These are phyloP conservation scores for Falco novaeseelandiae DNA, from an alignment of 2,797 vertebrate species.

Conservation along the genomic window DNA sequence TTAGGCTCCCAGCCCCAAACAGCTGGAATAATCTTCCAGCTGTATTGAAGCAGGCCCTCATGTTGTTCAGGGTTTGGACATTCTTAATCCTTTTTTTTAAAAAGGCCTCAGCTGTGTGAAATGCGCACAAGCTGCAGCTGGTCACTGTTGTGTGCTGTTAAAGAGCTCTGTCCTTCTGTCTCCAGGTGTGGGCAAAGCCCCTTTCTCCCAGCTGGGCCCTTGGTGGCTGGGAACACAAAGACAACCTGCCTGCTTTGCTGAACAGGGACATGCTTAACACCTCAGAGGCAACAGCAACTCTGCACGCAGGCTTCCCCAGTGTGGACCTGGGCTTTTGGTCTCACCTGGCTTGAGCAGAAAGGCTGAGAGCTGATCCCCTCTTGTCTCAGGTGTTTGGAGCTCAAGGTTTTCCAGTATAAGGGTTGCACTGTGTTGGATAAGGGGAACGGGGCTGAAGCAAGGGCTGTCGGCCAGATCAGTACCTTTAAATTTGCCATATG, in stretches of 20 bases:
- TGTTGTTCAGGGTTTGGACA: neutral
- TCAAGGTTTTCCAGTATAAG: neutral
- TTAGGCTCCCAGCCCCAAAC: neutral
- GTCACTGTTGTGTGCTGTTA: neutral
- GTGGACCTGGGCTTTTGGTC: neutral
- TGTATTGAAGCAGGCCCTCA: neutral
- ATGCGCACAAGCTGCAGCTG: neutral
- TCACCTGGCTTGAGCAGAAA: neutral
- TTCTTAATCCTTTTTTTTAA: slow-evolving; percentile 23
- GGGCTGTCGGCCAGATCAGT: neutral
- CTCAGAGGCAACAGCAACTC: neutral
- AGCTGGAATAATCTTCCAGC: slow-evolving; percentile 61
- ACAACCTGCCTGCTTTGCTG: neutral
- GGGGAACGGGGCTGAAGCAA: neutral
- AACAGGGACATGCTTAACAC: neutral
- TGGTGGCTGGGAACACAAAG: rapidly evolving
- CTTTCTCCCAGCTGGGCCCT: neutral
- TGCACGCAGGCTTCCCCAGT: neutral
- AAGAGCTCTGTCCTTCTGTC: neutral
- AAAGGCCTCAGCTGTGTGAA: neutral
- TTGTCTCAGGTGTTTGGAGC: neutral
- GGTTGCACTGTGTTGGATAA: neutral
- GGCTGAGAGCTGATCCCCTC: neutral
- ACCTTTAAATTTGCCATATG: neutral
- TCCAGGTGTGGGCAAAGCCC: neutral